phyloP scores from a whole-genome alignment of 2,113 vertebrate genomes.

The Drymodes brunneopygia region DNA sequence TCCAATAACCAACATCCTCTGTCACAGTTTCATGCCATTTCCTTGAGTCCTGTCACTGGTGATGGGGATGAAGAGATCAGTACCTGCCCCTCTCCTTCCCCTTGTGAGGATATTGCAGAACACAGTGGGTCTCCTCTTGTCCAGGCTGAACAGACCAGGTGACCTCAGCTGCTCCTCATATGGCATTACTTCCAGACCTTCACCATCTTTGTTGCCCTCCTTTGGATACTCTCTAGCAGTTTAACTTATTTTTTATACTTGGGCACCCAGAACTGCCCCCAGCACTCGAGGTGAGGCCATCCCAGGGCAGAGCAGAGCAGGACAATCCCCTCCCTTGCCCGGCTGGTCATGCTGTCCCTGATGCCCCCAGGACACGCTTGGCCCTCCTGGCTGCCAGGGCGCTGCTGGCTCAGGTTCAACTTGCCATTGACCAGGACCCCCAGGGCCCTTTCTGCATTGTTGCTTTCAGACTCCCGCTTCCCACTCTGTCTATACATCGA shows the following conservation, averaged over 20 bases:
- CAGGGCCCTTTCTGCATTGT: background rate
- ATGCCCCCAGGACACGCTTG: background rate
- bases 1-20: background rate
- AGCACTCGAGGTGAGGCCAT: rapidly evolving
- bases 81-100: background rate
- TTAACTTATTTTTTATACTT: background rate
- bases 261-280: background rate
- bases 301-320: background rate
- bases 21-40: background rate
- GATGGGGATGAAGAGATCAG: background rate
- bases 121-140: background rate
- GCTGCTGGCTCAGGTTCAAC: background rate
- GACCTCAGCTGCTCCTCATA: background rate
- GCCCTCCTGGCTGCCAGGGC: background rate
- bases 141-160: background rate
- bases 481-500: background rate
- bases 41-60: background rate
- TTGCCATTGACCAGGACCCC: rapidly evolving
- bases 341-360: rapidly evolving
- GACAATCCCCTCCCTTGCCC: background rate
- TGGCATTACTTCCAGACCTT: background rate
- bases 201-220: background rate
- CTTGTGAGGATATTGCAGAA: background rate
- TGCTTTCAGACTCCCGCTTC: background rate
- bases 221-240: no score